phyloP scores from a whole-genome alignment of 2,113 vertebrate genomes.

The Numenius arquata region DNA sequence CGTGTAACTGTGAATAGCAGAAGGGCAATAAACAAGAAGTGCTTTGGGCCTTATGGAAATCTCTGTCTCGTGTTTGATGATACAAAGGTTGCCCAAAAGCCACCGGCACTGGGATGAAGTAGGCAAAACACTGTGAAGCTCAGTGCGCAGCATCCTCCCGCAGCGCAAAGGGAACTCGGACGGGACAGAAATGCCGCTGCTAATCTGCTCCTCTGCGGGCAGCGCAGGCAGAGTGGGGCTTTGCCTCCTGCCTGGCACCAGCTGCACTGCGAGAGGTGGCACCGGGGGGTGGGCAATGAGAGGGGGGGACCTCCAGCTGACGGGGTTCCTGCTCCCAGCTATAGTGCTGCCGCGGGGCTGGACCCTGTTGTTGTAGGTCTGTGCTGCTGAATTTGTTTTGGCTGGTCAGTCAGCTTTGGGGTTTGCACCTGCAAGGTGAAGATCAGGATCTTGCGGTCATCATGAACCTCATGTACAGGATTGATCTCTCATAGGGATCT shows the following conservation, averaged over 20 bases:
- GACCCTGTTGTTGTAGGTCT: accelerated
- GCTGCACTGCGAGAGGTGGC: accelerated
- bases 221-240: not conserved
- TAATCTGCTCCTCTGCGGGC: not conserved
- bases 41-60: not conserved
- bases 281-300: accelerated
- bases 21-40: not conserved
- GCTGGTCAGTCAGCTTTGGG: not conserved
- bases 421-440: not conserved
- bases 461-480: not conserved
- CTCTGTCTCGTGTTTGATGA: not conserved
- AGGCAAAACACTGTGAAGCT: not conserved
- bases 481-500: not conserved
- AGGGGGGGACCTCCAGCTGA: accelerated
- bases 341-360: accelerated
- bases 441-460: not conserved
- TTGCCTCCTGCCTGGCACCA: not conserved
- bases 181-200: not conserved
- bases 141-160: not conserved
- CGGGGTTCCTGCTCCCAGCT: not conserved
- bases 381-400: not conserved
- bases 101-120: not conserved
- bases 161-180: accelerated
- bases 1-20: not conserved
- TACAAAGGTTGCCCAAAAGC: not conserved